Percentiles rank a stretch among this genome's conserved stretches.
Evolutionary conservation across 2,888 invertebrate species (phyloP).

Genomic region (Cylloceria caligata): DNA sequence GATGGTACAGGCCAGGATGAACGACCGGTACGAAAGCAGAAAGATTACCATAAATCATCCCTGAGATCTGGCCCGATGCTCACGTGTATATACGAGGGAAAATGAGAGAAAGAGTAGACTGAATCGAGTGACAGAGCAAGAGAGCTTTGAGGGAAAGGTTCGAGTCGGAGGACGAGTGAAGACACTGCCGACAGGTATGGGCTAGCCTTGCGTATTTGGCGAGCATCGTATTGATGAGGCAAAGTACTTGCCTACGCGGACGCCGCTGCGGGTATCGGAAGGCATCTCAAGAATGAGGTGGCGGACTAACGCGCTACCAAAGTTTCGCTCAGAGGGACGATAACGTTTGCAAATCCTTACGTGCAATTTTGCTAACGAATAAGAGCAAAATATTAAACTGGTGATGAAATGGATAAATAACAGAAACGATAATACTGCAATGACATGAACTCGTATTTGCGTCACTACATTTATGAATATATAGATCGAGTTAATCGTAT

Average conservation of each 20-base stretch:
- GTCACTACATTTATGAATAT: too few relatives aligned
- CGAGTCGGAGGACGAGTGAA: conserved; percentile 43
- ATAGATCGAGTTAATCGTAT: too few relatives aligned
- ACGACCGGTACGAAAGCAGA: conserved; percentile 69
- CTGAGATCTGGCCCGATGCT: conserved; percentile 65
- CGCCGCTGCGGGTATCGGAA: conserved; percentile 1
- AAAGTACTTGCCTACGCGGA: conserved; percentile 65
- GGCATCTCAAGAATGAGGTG: conserved; percentile 18
- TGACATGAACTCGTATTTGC: too few relatives aligned
- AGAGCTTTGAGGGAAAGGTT: conserved; percentile 8
- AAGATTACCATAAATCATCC: conserved; percentile 75
- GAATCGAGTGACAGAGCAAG: conserved; percentile 31
- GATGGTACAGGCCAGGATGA: conserved; percentile 64
- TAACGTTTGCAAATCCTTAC: background rate
- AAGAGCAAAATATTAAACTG: background rate
- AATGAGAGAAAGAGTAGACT: conserved; percentile 22
- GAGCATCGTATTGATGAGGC: conserved; percentile 71
- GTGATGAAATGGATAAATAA: background rate
- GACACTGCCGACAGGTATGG: conserved; percentile 66
- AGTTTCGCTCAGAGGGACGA: background rate
- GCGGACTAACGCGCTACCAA: conserved; percentile 14
- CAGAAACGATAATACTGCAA: background rate
- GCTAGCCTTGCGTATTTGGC: conserved; percentile 68
- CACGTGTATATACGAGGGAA: conserved; percentile 20
- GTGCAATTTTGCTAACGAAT: background rate